Base-by-base conservation (phyloP, 2,113 vertebrate genomes). In the Nibea albiflora region DNA sequence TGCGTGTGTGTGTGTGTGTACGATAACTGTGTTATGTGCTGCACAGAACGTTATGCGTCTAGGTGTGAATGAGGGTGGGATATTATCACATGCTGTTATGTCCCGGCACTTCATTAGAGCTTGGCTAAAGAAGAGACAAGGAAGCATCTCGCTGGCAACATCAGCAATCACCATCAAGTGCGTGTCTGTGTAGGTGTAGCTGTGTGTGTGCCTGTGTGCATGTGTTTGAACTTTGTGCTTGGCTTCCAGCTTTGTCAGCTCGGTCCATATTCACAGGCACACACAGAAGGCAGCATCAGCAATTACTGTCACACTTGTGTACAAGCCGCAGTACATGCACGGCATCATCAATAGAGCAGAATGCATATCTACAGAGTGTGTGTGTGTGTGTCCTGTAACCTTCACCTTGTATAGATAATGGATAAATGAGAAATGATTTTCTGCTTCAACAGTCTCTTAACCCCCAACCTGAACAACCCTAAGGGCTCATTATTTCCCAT, bases 341-440 rank as follows among this genome's bases (percentile, higher is more conserved):
- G 8, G 80, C 52, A 56, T 71, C 65, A 31, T 78, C 82, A 78
- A 42, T 71, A 26, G 24, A 71, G 44, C 66, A 58, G 12, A 39
- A 17, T 75, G 57, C 64, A 28, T 20, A 19, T 71, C 9, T 47
- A 17, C 70, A 44, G 52, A 65, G 82, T 68, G 78, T n/a, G 42
- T 52, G 71, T 75, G 52, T 63, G 80, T 64, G 57, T 73, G 73
- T 77, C 60, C 65, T 74, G 47, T 88, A 85, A 88, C 87, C 90
- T 93, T 92, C 84, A 87, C 91, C 82, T 82, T 67, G 52, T 79
- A 75, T 83, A 73, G 78, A 82, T 64, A 53, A 31, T 22, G 24
- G 39, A 56, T 80, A 83, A 86, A 85, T 76, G 77, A 89, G 63
- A 74, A 90, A 90, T 85, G 76, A 88, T 92, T 90, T 90, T 83